A percentile compares a stretch with the other conserved stretches of the same genome.
Conservation (phyloP, 2,113 vertebrate species). For the Centropus unirufus region DNA sequence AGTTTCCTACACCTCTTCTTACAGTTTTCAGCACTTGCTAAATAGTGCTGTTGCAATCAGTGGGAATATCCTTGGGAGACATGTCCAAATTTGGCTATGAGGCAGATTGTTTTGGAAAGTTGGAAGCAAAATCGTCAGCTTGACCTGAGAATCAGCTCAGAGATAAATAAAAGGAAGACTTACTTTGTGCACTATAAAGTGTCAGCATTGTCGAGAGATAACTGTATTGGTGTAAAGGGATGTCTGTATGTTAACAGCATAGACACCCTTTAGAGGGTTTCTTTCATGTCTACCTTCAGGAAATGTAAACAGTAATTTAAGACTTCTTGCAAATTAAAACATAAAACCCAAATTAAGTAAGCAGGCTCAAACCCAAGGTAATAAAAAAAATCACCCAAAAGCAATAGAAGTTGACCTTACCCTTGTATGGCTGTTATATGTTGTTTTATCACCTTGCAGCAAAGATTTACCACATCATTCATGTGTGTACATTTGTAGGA, state of each 20-base stretch:
- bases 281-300: background rate
- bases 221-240: background rate
- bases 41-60: background rate
- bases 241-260: background rate
- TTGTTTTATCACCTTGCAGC: background rate
- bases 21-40: background rate
- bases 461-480: background rate
- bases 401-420: background rate
- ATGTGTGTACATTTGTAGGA: background rate
- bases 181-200: background rate
- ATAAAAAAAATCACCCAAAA: background rate
- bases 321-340: background rate
- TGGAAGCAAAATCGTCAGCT: conserved; percentile 20
- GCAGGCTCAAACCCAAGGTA: background rate
- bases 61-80: background rate
- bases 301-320: background rate
- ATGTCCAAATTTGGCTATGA: conserved; percentile 16
- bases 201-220: background rate
- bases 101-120: conserved; percentile 28
- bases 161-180: background rate
- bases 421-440: background rate
- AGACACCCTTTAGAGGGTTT: background rate
- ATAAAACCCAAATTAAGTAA: background rate
- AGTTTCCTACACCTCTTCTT: background rate
- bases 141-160: conserved; percentile 11